Conservation (phyloP, 2,113 vertebrate species). For the Sinocyclocheilus grahami region DNA sequence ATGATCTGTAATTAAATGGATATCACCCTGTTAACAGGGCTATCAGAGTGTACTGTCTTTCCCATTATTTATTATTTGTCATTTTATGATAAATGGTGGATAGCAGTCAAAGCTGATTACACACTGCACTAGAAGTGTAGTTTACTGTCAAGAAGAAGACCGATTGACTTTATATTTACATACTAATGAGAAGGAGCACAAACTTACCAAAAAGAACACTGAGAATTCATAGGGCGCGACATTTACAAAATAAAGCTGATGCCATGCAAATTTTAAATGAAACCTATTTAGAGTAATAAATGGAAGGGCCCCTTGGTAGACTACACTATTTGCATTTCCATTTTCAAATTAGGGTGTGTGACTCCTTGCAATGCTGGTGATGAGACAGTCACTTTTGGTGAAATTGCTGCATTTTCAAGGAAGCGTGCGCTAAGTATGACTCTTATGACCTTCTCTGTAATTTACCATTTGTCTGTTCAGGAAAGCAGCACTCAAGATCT, state of each 20-base stretch:
- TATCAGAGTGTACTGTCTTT: constrained; percentile 80
- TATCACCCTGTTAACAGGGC: constrained; percentile 78
- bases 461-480: constrained; percentile 46
- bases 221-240: constrained; percentile 97
- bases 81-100: constrained; percentile 86
- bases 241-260: constrained; percentile 99
- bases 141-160: constrained; percentile 90
- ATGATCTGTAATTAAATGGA: constrained; percentile 87
- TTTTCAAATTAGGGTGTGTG: constrained; percentile 79
- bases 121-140: constrained; percentile 93
- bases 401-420: constrained; percentile 58
- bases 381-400: constrained; percentile 68
- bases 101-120: constrained; percentile 98
- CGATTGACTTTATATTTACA: constrained; percentile 99
- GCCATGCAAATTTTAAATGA: constrained; percentile 99
- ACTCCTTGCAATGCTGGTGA: constrained; percentile 74
- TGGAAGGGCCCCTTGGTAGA: constrained; percentile 88
- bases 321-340: constrained; percentile 95
- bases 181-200: constrained; percentile 98
- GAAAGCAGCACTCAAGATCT: constrained; percentile 32
- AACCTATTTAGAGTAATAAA: constrained; percentile 99
- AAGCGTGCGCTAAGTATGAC: constrained; percentile 52
- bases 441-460: constrained; percentile 56
- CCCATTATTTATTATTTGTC: constrained; percentile 59
- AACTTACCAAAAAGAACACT: constrained; percentile 90